Conservation (phyloP, 1,140 invertebrate genomes). For the Solenopsis fugax region DNA sequence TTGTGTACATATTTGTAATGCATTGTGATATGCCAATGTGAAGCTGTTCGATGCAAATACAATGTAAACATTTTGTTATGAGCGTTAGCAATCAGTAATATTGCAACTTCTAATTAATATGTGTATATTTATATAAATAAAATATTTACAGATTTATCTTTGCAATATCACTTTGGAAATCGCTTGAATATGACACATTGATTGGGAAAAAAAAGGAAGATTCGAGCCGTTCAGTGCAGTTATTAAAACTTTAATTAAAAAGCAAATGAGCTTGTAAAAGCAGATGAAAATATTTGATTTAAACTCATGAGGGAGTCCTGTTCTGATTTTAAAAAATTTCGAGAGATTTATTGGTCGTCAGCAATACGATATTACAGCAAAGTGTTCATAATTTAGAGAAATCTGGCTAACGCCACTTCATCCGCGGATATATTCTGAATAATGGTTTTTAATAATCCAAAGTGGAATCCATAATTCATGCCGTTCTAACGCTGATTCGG, state of each 20-base stretch:
- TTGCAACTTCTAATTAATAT: slow-evolving; percentile 21
- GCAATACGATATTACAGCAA: not conserved
- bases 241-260: slow-evolving; percentile 10
- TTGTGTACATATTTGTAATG: slow-evolving; percentile 7
- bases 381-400: slow-evolving; percentile 52
- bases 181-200: not conserved
- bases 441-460: slow-evolving; percentile 72
- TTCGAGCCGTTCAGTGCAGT: too few relatives aligned
- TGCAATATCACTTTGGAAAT: not conserved
- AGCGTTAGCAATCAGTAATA: slow-evolving; percentile 28
- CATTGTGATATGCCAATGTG: slow-evolving; percentile 2
- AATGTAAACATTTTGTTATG: slow-evolving; percentile 38
- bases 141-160: not conserved
- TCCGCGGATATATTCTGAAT: slow-evolving; percentile 58
- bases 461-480: slow-evolving; percentile 62
- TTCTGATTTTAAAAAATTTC: not conserved
- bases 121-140: slow-evolving; percentile 34
- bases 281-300: not conserved
- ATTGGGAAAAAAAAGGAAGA: not conserved
- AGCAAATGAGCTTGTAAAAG: not conserved
- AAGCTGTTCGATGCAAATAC: not conserved
- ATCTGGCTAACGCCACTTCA: slow-evolving; percentile 40
- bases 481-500: slow-evolving; percentile 43
- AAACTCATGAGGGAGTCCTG: not conserved
- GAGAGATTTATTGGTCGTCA: slow-evolving; percentile 23